Conservation (phyloP, 2,113 vertebrate species). For the Calypte anna region DNA sequence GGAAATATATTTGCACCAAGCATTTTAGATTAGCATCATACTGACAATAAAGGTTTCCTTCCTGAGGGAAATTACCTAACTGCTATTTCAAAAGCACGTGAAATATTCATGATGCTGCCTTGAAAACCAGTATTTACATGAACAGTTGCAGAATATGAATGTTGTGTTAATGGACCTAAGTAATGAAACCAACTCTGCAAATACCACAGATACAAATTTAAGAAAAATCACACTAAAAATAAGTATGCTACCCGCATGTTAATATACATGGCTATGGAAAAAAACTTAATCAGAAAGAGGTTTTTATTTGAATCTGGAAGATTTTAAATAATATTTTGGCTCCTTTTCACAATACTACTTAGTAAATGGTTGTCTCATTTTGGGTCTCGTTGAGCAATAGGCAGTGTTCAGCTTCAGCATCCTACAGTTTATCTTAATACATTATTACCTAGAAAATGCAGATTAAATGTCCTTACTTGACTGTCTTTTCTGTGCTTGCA, state of each 20-base stretch:
- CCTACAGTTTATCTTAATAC: not conserved
- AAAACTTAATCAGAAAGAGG: not conserved
- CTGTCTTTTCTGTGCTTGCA: not conserved
- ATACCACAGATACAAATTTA: not conserved
- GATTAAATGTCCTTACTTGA: not conserved
- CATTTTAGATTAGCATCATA: conserved; percentile 14
- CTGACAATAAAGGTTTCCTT: not conserved
- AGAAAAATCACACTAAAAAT: not conserved
- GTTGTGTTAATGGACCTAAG: not conserved
- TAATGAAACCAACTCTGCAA: not conserved
- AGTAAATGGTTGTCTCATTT: not conserved
- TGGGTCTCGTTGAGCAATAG: not conserved
- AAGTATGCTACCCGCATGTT: not conserved
- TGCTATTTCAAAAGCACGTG: not conserved
- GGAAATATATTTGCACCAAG: conserved; percentile 3
- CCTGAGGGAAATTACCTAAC: conserved; percentile 7
- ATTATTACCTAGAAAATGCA: not conserved
- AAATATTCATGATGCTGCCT: conserved; percentile 39
- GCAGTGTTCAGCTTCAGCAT: not conserved
- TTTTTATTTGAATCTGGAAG: not conserved
- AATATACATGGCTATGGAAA: not conserved
- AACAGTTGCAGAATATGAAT: conserved; percentile 41
- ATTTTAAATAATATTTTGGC: not conserved
- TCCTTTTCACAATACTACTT: not conserved
- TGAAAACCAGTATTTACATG: conserved; percentile 3